Evolutionary conservation across 2,888 invertebrate species (phyloP), one percentile per base, ranked within the genome.

Genomic region (Malthinus flaveolus): DNA sequence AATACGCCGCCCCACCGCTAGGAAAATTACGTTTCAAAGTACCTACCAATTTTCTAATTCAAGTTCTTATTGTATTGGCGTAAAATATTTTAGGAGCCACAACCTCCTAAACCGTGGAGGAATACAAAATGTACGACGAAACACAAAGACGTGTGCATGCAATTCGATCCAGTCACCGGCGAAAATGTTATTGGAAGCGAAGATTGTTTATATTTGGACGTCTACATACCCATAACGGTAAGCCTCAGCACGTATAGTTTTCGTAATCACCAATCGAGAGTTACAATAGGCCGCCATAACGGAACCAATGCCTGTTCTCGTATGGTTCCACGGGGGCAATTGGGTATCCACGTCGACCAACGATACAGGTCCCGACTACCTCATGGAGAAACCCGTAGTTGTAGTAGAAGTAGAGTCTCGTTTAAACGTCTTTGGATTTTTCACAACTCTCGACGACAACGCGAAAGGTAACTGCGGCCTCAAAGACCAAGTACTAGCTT

Each of bases 391-490:
- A 39, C 23, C 15, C 3, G 49, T 50, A 9, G 10, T 50, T 8
- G 12, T 50, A 7, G 49, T 50, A 8, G 32, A 36, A 10, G 8
- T 36, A 2, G 32, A 50, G 8, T 50, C 32, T 32, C 49, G 49
- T 32, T 37, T 50, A n/a, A 32, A 32, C n/a, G 32, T 50, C 0
- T 39, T 50, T 1, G 49, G 49, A 3, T 50, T 68, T 33, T 34
- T 54, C 7, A 47, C 8, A 12, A 68, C 68, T 1, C 66, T 60
- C 7, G 69, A 71, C 47, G 33, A 48, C 1, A 62, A 56, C 7
- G 59, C 59, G 9, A 64, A 66, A 10, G 71, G 71, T 0, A 71
- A 71, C 50, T 64, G 63, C 48, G 71, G 69, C 6, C 23, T 71
- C 12, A 71, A 69, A 53, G 71, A 71, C 42, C 68, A 68, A 56